Evolutionary conservation across 2,113 vertebrate species (phyloP), one percentile per base, ranked within the genome.

Genomic region (Oncorhynchus mykiss): DNA sequence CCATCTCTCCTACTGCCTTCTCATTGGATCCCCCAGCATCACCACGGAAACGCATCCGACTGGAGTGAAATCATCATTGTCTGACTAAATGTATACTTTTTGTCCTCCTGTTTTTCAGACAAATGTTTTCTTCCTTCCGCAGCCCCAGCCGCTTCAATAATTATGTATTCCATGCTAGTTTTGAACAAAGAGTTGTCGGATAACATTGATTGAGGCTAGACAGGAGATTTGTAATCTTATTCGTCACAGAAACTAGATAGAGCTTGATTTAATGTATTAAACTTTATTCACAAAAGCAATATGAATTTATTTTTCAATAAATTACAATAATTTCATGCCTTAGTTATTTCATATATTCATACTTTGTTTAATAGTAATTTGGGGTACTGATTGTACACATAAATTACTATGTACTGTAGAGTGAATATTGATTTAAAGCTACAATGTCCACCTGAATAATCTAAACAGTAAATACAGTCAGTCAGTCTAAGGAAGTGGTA

Each of bases 1-100:
- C 98, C 0, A 34, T 86, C 83, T 99, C 97, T 73, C 98, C 98
- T 3, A 99, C 98, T 0, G 96, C 97, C 78, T 99, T 99, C 82
- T 96, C 95, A 51, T 89, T 99, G 87, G 93, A 95, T 13, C 82
- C 82, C 0, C 92, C 95, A 24, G 82, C 86, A 2, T 93, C 94
- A 2, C 92, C 85, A 11, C 81, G 87, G 88, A 93, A 88, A 74
- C 92, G 93, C 4, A 74, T 91, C 66, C 91, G 93, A 31, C 89
- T 81, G 2, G 94, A 95, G 72, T 94, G 89, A 92, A 74, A 25
- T 12, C 25, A 67, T 12, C 31, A 7, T 27, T 27, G 27, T 25
- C 65, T 16, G 51, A 5, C 51, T 54, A 54, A 11, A 11, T 54
- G 14, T 54, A 54, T 18, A 18, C 51, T 54, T 18, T 54, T 54